phyloP scores from a whole-genome alignment of 2,888 invertebrate genomes.

The Stomorhina lunata region DNA sequence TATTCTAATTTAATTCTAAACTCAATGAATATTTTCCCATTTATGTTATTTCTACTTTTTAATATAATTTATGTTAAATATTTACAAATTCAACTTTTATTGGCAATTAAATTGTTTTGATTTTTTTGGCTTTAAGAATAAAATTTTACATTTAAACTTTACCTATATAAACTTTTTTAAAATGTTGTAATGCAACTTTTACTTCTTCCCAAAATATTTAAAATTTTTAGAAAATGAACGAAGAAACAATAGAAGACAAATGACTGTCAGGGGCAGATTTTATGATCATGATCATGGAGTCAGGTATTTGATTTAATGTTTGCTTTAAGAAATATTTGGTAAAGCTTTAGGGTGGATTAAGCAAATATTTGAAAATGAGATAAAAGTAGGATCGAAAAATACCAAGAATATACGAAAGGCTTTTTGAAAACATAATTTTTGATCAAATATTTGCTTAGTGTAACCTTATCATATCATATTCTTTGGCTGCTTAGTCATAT shows the following conservation, averaged over 20 bases:
- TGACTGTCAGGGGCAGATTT: slow-evolving; percentile 23
- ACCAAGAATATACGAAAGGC: too few species aligned
- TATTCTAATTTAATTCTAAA: too few species aligned
- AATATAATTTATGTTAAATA: slow-evolving; percentile 23
- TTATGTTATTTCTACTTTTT: not conserved
- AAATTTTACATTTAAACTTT: slow-evolving; percentile 35
- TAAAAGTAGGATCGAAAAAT: too few species aligned
- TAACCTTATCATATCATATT: not conserved
- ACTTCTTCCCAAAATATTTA: slow-evolving; percentile 14
- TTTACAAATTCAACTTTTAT: slow-evolving; percentile 42
- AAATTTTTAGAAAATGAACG: not conserved
- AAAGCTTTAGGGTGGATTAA: too few species aligned
- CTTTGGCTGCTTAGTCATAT: not conserved
- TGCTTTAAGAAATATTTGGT: slow-evolving; percentile 11
- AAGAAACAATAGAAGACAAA: slow-evolving; percentile 34
- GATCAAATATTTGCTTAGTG: too few species aligned
- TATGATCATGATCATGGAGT: slow-evolving; percentile 48
- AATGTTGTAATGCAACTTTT: slow-evolving; percentile 60
- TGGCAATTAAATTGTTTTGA: slow-evolving; percentile 49
- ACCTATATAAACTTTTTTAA: not conserved
- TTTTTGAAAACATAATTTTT: too few species aligned
- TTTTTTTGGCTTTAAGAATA: slow-evolving; percentile 14
- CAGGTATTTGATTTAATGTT: slow-evolving; percentile 63
- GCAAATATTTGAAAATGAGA: too few species aligned
- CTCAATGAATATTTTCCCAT: too few species aligned